These are phyloP conservation scores for Galleria mellonella DNA, from an alignment of 1,140 invertebrate genomes.

Conservation along the genomic window DNA sequence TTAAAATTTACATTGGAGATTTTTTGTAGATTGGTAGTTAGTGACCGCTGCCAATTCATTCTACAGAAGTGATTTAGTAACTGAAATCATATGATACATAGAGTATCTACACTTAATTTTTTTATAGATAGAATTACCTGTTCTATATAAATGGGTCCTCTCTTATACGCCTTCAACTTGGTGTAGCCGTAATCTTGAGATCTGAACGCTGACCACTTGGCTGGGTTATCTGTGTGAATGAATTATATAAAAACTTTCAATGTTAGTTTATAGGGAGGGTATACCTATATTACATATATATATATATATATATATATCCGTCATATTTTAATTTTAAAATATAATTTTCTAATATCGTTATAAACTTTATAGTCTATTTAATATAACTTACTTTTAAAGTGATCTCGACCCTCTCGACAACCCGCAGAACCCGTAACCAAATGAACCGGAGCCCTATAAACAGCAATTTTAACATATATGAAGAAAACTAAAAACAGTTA, in stretches of 20 bases:
- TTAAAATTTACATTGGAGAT: too few species aligned
- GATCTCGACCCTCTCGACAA: slow-evolving; percentile 79
- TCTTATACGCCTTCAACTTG: slow-evolving; percentile 86
- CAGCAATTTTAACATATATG: neutral
- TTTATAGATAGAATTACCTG: slow-evolving; percentile 75
- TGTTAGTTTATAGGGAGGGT: too few species aligned
- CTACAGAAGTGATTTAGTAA: too few species aligned
- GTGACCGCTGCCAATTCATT: too few species aligned
- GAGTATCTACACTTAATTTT: too few species aligned
- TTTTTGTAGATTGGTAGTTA: too few species aligned
- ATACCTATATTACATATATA: too few species aligned
- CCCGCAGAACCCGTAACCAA: slow-evolving; percentile 94
- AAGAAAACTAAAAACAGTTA: neutral
- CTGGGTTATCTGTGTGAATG: slow-evolving; percentile 43
- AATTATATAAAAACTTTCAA: neutral
- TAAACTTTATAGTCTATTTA: neutral
- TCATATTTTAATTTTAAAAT: too few species aligned
- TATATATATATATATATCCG: too few species aligned
- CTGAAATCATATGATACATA: too few species aligned
- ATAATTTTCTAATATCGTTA: too few species aligned
- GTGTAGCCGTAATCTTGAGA: slow-evolving; percentile 96
- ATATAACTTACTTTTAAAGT: slow-evolving; percentile 53
- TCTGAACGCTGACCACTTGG: slow-evolving; percentile 87
- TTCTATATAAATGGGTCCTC: slow-evolving; percentile 92
- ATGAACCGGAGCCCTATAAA: slow-evolving; percentile 90